Percentiles rank a stretch among this genome's conserved stretches.
Conservation (phyloP, 2,113 vertebrate species). For the Sitta europaea region DNA sequence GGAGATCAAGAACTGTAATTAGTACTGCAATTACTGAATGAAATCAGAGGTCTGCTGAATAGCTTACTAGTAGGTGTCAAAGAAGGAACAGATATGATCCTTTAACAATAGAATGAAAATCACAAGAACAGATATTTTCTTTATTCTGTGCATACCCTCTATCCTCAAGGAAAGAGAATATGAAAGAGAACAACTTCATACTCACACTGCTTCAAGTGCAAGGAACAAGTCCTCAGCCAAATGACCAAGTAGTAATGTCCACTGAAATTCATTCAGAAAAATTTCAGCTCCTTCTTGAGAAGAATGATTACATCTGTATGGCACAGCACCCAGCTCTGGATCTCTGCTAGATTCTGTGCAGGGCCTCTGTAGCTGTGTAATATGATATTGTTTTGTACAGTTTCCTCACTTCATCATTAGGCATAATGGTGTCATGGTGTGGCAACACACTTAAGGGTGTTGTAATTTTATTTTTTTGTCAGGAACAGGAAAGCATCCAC, state of each 20-base stretch:
- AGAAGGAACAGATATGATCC: not conserved
- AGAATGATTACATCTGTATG: not conserved
- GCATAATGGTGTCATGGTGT: not conserved
- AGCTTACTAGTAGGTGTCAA: not conserved
- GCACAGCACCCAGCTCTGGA: not conserved
- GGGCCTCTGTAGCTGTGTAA: not conserved
- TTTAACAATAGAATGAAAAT: not conserved
- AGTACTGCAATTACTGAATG: not conserved
- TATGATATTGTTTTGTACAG: not conserved
- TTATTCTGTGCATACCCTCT: not conserved
- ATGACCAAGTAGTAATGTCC: not conserved
- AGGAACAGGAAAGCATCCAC: not conserved
- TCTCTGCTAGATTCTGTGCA: not conserved
- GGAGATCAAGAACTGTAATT: not conserved
- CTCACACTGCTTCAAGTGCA: not conserved
- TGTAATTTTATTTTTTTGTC: not conserved
- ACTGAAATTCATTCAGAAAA: not conserved
- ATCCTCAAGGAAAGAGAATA: not conserved
- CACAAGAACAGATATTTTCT: not conserved
- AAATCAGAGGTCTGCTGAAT: not conserved
- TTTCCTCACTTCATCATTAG: not conserved
- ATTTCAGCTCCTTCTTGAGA: not conserved
- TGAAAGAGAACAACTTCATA: not conserved
- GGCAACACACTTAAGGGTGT: fast-evolving
- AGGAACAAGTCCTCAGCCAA: not conserved